Evolutionary conservation across 2,888 invertebrate genomes (phyloP).

Genomic region (Tipula lateralis): DNA sequence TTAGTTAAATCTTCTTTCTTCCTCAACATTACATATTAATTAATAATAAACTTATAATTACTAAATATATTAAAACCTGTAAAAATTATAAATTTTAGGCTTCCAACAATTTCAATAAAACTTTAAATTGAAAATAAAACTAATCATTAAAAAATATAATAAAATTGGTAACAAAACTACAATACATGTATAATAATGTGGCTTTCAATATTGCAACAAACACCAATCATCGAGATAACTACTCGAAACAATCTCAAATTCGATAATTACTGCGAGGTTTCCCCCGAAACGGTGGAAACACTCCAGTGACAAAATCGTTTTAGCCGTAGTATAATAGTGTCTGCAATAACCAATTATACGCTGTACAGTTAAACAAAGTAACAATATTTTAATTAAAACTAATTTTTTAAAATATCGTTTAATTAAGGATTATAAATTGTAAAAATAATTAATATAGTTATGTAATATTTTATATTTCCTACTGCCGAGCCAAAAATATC

Average conservation of each 20-base stretch:
- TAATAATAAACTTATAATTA: too few relatives aligned
- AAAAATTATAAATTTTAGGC: not conserved
- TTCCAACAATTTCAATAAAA: not conserved
- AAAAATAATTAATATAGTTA: not conserved
- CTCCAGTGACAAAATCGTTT: too few relatives aligned
- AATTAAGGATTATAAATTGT: not conserved
- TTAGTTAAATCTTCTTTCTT: too few relatives aligned
- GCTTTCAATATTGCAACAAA: not conserved
- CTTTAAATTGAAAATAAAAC: not conserved
- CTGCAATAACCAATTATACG: not conserved
- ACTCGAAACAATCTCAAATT: too few relatives aligned
- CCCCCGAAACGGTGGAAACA: too few relatives aligned
- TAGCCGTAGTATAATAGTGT: too few relatives aligned
- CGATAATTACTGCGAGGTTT: too few relatives aligned
- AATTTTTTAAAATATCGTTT: not conserved
- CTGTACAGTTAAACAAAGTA: not conserved
- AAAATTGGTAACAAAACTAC: not conserved
- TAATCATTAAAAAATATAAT: not conserved
- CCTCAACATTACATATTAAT: too few relatives aligned
- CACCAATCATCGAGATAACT: not conserved
- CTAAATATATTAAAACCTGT: too few relatives aligned
- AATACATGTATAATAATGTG: not conserved
- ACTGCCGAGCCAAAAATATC: slow-evolving; percentile 14
- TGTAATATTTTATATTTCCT: not conserved
- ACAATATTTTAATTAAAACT: not conserved